Evolutionary conservation across 23 tunicate genomes (phyloP), one percentile per base, ranked within the genome.

Genomic region (Trididemnum clinides): DNA sequence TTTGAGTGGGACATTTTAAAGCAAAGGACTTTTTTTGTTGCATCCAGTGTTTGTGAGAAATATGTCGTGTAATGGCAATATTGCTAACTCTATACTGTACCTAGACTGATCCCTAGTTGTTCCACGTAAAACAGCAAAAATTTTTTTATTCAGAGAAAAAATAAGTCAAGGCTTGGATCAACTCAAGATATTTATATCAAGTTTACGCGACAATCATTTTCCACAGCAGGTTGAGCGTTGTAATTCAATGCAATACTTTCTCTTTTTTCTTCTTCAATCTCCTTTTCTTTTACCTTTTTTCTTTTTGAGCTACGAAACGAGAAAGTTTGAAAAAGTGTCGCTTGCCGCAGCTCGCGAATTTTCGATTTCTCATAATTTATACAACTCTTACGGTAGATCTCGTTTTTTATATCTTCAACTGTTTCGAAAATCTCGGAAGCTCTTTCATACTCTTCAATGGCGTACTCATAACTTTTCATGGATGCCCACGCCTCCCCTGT

Each of bases 361-460:
- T 66, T 66, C 37, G 75, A 30, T 32, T 66, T 32, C 7, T 30
- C 75, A 37, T 20, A 31, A 37, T 66, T 66, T 3, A 66, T 66
- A 37, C 75, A 66, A n/a, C 75, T 66, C 31, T 66, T 66, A 6
- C 75, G 75, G 37, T 66, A 66, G 25, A 66, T 30, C 4, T 66
- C 75, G 75, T 37, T 32, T 29, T 32, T 32, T 2, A 66, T 66
- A 31, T 66, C 75, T 28, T 66, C 75, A 6, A 37, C 75, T 6
- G 37, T 32, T 29, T 29, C 36, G n/a, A 66, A 66, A n/a, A 66
- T n/a, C n/a, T 66, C n/a, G n/a, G n/a, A 3, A 3, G 75, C 75
- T 28, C n/a, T 30, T 66, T 28, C 37, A n/a, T 66, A 66, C n/a
- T 66, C 37, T 32, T 66, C 37, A 15, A 32, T 66, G 10, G 75